A percentile compares a stretch with the other conserved stretches of the same genome.
Conservation (phyloP, 37 sponge, comb jelly and placozoan species). For the Oopsacas minuta region DNA sequence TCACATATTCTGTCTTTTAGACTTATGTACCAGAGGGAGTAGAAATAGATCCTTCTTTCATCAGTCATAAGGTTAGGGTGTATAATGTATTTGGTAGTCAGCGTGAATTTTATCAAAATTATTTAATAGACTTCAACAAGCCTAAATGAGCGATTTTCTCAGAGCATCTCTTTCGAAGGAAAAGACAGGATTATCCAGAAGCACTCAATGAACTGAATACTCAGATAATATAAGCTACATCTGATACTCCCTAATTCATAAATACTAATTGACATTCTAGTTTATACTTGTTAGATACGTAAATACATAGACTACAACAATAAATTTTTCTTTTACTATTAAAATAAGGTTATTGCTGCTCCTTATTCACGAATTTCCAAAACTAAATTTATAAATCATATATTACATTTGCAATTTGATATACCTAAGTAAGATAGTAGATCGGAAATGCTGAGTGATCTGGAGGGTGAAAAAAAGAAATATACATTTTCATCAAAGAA, state of each 20-base stretch:
- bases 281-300: too few relatives aligned
- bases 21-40: background rate
- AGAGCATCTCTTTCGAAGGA: background rate
- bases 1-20: background rate
- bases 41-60: background rate
- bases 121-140: background rate
- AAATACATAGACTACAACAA: too few relatives aligned
- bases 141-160: background rate
- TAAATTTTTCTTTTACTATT: too few relatives aligned
- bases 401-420: too few relatives aligned
- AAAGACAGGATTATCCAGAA: slow-evolving; percentile 7
- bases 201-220: background rate
- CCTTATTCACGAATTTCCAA: too few relatives aligned
- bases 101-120: background rate
- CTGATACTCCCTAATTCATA: too few relatives aligned
- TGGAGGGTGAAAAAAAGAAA: background rate
- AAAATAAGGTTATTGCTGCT: too few relatives aligned
- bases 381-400: too few relatives aligned
- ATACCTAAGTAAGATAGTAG: too few relatives aligned
- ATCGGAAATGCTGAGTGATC: background rate
- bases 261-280: too few relatives aligned
- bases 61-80: background rate
- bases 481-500: background rate
- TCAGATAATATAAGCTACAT: too few relatives aligned
- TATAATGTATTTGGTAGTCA: background rate